Evolutionary conservation across 1,140 invertebrate genomes (phyloP).

Genomic region (Andrena cerasifolii): DNA sequence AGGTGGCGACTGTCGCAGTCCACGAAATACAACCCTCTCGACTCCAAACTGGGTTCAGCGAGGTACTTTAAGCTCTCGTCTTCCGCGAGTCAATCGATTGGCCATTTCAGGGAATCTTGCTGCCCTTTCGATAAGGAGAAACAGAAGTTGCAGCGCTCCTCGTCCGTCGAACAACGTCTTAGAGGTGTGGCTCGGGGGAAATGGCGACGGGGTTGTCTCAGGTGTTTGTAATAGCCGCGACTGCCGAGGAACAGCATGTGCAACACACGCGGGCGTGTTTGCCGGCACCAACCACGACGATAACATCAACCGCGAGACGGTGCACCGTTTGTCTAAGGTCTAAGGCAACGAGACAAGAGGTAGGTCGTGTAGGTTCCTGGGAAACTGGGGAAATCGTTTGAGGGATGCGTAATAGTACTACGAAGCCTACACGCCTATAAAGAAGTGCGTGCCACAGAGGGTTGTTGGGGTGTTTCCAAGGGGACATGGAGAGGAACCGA

Average conservation of each 20-base stretch:
- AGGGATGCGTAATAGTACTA: not conserved
- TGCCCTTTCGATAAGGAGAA: not conserved
- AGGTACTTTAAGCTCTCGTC: not conserved
- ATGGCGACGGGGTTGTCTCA: not conserved
- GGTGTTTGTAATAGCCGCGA: slow-evolving; percentile 48
- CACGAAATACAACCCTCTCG: not conserved
- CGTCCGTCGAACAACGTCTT: not conserved
- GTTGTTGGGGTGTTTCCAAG: not conserved
- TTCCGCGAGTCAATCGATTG: slow-evolving; percentile 36
- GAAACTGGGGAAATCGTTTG: not conserved
- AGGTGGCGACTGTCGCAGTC: not conserved
- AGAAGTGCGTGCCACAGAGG: not conserved
- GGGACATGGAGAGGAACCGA: too few relatives aligned
- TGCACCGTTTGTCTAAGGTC: slow-evolving; percentile 28
- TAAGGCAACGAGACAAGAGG: slow-evolving; percentile 13
- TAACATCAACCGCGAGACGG: slow-evolving; percentile 37
- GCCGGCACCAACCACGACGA: not conserved
- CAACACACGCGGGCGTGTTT: not conserved
- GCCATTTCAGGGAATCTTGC: slow-evolving; percentile 23
- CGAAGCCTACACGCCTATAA: not conserved
- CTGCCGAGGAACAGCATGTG: slow-evolving; percentile 32
- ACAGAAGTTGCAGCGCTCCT: not conserved
- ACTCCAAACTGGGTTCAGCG: not conserved
- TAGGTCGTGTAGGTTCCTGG: not conserved
- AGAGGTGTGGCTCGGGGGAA: slow-evolving; percentile 18